Evolutionary conservation across 2,113 vertebrate genomes (phyloP), one percentile per base, ranked within the genome.

Genomic region (Illadopsis cleaveri): DNA sequence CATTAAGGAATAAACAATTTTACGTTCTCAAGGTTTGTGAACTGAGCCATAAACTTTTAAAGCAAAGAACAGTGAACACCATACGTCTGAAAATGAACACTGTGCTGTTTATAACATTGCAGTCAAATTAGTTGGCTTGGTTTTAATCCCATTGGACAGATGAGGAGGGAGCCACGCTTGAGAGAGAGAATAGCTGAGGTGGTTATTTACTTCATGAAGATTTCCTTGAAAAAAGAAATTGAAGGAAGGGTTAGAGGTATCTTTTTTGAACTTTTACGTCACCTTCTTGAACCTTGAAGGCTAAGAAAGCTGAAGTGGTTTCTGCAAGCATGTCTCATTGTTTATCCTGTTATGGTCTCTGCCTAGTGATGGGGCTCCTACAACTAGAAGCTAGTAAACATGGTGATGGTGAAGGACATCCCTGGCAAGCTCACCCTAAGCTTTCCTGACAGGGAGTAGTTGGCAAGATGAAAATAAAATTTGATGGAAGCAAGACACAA

Each of bases 1-100:
- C 53, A 42, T 62, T 91, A 92, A 93, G 50, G 33, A 94, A 57
- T 53, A 85, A 90, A 82, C 61, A 86, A 50, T 86, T 95, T 92
- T 66, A 71, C 87, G 37, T 60, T 89, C 58, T 81, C 31, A 28
- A 47, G 8, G 48, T 86, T 72, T 84, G n/a, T 81, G 56, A 60
- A 89, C 23, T 57, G 25, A 95, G 77, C 14, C 53, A 85, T 76
- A 92, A 89, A 77, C 51, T 56, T 90, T 47, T 82, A 93, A 96
- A 86, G 68, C 40, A 76, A 58, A 88, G 76, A 94, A 78, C 9
- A 7, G 4, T 73, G 51, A 51, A 58, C 33, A 86, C 38, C 47
- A 24, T 71, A 73, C 40, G 40, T 86, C 79, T 28, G 56, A 85
- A 90, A 88, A 73, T 64, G 17, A 86, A 45, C 22, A 31, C 23